These are phyloP conservation scores for Sweltsa coloradensis DNA, from an alignment of 1,140 invertebrate species.

Conservation along the genomic window DNA sequence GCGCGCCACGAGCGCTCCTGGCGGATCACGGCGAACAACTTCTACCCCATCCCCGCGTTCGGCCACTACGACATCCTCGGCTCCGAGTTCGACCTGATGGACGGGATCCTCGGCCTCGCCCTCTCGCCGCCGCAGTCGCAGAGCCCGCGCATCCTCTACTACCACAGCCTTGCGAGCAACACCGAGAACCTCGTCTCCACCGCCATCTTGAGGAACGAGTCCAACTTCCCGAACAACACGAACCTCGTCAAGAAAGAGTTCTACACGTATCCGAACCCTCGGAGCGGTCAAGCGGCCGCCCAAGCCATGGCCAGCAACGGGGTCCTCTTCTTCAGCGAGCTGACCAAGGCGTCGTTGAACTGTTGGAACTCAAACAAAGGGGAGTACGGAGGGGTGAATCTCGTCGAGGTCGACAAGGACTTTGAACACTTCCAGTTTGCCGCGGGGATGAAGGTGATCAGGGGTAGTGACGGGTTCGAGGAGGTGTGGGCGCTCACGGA, in stretches of 20 bases:
- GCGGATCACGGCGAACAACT: slow-evolving; percentile 39
- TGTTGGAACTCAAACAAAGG: slow-evolving; percentile 13
- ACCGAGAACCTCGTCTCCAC: slow-evolving; percentile 54
- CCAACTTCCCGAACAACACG: slow-evolving; percentile 15
- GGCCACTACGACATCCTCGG: slow-evolving; percentile 27
- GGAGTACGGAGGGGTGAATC: slow-evolving; percentile 12
- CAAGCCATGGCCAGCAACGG: slow-evolving; percentile 38
- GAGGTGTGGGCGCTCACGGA: slow-evolving; percentile 2
- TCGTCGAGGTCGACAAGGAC: slow-evolving; percentile 43
- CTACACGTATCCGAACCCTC: not conserved
- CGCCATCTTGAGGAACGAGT: slow-evolving; percentile 33
- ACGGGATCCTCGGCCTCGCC: slow-evolving; percentile 7
- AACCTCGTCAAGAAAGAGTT: slow-evolving; percentile 7
- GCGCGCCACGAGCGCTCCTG: slow-evolving; percentile 36
- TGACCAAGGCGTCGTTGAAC: slow-evolving; percentile 9
- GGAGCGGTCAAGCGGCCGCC: slow-evolving; percentile 27
- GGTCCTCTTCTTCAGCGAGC: slow-evolving; percentile 12
- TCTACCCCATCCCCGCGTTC: slow-evolving; percentile 24
- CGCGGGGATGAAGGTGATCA: slow-evolving; percentile 32
- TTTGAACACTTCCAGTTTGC: slow-evolving; percentile 48
- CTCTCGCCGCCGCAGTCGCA: slow-evolving; percentile 30
- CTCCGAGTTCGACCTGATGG: slow-evolving; percentile 6
- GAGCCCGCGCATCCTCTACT: slow-evolving; percentile 51
- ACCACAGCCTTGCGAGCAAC: slow-evolving; percentile 57
- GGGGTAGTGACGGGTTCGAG: not conserved